phyloP scores from a whole-genome alignment of 2,113 vertebrate genomes.

The Antigone vipio region DNA sequence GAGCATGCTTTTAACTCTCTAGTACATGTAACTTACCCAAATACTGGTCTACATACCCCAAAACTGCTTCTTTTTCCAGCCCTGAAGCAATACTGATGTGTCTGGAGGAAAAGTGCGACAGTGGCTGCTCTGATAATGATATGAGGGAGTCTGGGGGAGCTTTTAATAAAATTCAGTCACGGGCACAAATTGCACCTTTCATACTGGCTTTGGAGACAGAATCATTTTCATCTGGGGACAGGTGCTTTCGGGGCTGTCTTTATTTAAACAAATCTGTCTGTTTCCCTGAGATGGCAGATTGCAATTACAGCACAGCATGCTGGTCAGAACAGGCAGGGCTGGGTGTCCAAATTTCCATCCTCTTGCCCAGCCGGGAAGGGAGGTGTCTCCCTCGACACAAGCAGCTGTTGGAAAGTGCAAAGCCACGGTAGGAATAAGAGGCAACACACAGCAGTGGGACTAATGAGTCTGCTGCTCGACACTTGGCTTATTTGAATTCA shows the following conservation, averaged over 20 bases:
- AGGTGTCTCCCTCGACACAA: background rate
- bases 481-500: background rate
- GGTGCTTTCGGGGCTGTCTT: background rate
- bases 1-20: background rate
- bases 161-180: background rate
- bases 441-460: background rate
- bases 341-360: background rate
- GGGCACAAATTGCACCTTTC: conserved; percentile 7
- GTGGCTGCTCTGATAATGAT: background rate
- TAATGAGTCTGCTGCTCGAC: background rate
- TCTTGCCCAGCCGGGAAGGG: background rate
- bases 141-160: background rate
- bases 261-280: background rate
- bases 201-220: background rate
- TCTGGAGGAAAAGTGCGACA: background rate
- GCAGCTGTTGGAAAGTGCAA: background rate
- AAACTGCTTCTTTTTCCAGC: background rate
- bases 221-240: background rate
- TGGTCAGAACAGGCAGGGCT: background rate
- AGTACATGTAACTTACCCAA: background rate
- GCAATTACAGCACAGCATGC: background rate
- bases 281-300: background rate
- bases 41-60: background rate
- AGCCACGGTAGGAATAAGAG: background rate
- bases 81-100: background rate